These are phyloP conservation scores for Hyalella azteca DNA, from an alignment of 2,888 invertebrate species.

Conservation along the genomic window DNA sequence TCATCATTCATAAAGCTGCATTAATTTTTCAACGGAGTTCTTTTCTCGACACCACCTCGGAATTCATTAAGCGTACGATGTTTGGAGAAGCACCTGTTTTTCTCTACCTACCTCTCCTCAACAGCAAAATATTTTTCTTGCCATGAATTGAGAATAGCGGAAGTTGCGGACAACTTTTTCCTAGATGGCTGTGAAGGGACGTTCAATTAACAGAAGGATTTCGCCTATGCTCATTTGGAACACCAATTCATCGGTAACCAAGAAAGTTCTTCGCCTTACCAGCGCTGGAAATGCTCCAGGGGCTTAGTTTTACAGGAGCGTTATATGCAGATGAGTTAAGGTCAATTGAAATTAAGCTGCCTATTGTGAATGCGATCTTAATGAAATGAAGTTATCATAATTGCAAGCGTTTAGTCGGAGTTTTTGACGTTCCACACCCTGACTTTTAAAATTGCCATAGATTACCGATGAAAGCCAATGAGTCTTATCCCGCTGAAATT, in stretches of 20 bases:
- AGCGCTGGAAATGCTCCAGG: background rate
- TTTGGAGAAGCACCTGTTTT: background rate
- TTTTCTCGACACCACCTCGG: too few relatives aligned
- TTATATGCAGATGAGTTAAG: background rate
- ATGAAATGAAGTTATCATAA: too few relatives aligned
- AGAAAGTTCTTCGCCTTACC: background rate
- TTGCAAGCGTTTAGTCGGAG: too few relatives aligned
- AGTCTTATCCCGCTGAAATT: too few relatives aligned
- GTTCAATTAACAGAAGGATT: slow-evolving; percentile 29
- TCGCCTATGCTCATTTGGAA: background rate
- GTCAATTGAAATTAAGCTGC: too few relatives aligned
- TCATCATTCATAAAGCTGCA: too few relatives aligned
- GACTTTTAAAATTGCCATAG: too few relatives aligned
- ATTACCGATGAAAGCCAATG: too few relatives aligned
- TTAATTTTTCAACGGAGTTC: too few relatives aligned
- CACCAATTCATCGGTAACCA: background rate
- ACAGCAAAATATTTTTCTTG: too few relatives aligned
- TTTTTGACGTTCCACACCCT: too few relatives aligned
- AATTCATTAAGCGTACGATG: background rate
- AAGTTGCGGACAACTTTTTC: background rate
- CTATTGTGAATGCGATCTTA: too few relatives aligned
- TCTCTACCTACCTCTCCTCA: background rate
- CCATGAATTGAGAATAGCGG: background rate
- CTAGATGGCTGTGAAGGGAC: background rate
- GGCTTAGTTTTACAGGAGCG: background rate